These are phyloP conservation scores for Habroteleia sp. DNA, from an alignment of 2,888 invertebrate genomes.

Conservation along the genomic window DNA sequence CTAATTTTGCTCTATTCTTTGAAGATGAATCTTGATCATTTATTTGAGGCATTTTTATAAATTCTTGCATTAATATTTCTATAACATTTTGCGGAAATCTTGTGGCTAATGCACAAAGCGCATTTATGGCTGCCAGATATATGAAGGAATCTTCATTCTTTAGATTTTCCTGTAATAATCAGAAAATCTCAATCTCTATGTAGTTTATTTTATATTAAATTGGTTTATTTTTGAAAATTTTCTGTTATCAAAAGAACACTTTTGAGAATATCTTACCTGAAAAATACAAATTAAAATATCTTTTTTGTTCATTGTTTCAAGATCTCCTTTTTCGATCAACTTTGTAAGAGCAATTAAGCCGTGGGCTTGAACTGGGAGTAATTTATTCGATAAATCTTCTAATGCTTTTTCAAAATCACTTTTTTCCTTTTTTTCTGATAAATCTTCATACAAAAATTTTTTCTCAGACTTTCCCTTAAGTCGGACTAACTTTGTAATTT, in stretches of 20 bases:
- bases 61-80: constrained; percentile 86
- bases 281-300: constrained; percentile 87
- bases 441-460: constrained; percentile 71
- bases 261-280: constrained; percentile 85
- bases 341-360: constrained; percentile 88
- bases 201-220: too few species aligned
- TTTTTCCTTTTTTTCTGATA: constrained; percentile 69
- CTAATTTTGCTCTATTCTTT: constrained; percentile 88
- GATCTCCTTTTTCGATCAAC: constrained; percentile 86
- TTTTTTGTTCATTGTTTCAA: constrained; percentile 85
- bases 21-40: constrained; percentile 80
- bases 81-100: constrained; percentile 87
- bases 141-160: constrained; percentile 91
- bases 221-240: too few species aligned
- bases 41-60: constrained; percentile 79
- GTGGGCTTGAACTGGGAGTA: constrained; percentile 91
- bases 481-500: constrained; percentile 75
- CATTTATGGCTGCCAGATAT: constrained; percentile 90
- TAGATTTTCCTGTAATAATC: constrained; percentile 84
- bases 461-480: constrained; percentile 68
- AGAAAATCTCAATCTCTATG: too few species aligned
- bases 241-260: too few species aligned
- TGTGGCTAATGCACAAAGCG: constrained; percentile 86
- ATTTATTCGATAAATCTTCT: constrained; percentile 85
- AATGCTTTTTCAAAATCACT: constrained; percentile 85